A percentile compares a stretch with the other conserved stretches of the same genome.
Evolutionary conservation across 2,113 vertebrate species (phyloP).

Genomic region (Laticauda colubrina): DNA sequence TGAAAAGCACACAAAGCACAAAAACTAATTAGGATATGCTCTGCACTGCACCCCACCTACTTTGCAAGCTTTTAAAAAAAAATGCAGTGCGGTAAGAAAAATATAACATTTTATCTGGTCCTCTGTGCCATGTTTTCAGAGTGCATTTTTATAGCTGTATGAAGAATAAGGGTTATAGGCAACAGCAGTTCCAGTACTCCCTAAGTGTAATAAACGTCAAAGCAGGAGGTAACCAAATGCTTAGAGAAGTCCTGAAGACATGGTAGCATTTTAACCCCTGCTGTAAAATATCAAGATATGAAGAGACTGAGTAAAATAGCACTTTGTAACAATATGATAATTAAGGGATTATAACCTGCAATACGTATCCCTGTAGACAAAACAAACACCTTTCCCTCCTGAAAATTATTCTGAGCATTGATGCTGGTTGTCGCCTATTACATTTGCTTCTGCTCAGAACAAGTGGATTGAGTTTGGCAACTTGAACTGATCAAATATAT

Average conservation of each 20-base stretch:
- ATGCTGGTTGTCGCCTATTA: constrained; percentile 23
- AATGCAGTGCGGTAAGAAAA: constrained; percentile 25
- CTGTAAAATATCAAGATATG: constrained; percentile 18
- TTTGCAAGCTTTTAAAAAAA: neutral
- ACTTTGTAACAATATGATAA: neutral
- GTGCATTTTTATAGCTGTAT: neutral
- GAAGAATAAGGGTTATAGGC: constrained; percentile 5
- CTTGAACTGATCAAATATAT: constrained; percentile 55
- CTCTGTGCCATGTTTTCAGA: neutral
- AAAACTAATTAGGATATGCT: neutral
- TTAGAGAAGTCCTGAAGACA: neutral
- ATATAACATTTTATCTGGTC: neutral
- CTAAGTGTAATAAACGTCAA: neutral
- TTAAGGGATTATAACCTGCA: constrained; percentile 34
- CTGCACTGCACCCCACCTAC: neutral
- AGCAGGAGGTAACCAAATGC: neutral
- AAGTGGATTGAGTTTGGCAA: constrained; percentile 45
- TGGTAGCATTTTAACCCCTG: neutral
- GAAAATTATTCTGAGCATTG: constrained; percentile 43
- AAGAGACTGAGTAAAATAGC: constrained; percentile 3
- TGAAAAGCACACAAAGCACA: neutral
- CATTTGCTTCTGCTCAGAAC: constrained; percentile 43
- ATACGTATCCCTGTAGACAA: constrained; percentile 4
- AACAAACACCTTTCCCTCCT: constrained; percentile 48
- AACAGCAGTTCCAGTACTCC: constrained; percentile 7